phyloP scores from a whole-genome alignment of 2,797 vertebrate species.

The Danio tinwini region DNA sequence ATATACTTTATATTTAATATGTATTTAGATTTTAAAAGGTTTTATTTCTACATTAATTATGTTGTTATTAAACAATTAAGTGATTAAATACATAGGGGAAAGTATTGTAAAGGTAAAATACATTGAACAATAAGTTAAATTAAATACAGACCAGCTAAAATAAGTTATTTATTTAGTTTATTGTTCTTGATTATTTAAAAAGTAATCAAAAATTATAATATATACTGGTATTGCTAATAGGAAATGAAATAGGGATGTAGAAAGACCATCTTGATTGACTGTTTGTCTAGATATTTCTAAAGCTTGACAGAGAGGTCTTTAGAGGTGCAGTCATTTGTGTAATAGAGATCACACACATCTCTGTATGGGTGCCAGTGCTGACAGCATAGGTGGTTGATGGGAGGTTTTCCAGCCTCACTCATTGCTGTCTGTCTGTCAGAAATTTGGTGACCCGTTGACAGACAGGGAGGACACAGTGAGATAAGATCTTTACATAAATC shows the following conservation, averaged over 20 bases:
- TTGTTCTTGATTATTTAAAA: no score
- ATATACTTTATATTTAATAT: no score
- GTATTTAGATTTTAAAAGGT: no score
- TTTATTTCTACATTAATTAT: no score
- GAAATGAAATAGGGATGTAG: background rate
- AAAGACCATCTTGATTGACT: background rate
- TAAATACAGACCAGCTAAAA: no score
- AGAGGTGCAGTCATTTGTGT: background rate
- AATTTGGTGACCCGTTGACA: conserved; percentile 2
- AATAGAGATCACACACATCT: background rate
- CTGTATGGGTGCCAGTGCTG: background rate
- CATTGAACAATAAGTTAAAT: no score
- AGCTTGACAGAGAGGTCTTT: background rate
- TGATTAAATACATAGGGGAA: no score
- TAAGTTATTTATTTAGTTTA: no score
- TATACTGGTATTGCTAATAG: no score
- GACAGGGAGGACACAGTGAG: background rate
- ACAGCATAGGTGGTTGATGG: background rate
- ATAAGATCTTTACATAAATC: background rate
- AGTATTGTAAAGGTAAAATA: no score
- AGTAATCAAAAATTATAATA: no score
- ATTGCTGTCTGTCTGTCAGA: background rate
- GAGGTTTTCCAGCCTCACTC: background rate
- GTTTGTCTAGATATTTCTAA: background rate
- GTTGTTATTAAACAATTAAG: no score